Evolutionary conservation across 2,888 invertebrate species (phyloP).

Genomic region (Dasypogon diadema): DNA sequence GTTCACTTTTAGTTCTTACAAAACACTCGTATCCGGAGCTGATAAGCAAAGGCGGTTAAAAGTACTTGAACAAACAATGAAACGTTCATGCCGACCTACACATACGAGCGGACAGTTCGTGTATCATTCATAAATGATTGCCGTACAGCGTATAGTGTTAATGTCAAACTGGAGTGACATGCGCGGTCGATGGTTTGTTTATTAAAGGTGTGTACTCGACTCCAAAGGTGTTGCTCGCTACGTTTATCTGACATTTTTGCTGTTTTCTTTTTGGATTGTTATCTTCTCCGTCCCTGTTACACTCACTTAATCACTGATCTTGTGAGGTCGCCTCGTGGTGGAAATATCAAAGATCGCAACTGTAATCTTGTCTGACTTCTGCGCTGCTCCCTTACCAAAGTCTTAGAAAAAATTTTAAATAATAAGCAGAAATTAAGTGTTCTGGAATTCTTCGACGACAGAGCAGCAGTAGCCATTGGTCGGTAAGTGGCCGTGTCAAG

Average conservation of each 20-base stretch:
- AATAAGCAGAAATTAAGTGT: neutral
- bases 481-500: neutral
- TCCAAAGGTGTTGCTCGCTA: slow-evolving; percentile 40
- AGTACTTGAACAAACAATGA: slow-evolving; percentile 51
- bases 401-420: too few species aligned
- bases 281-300: slow-evolving; percentile 51
- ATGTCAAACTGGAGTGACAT: slow-evolving; percentile 60
- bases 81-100: slow-evolving; percentile 33
- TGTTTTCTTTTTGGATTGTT: slow-evolving; percentile 17
- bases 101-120: neutral
- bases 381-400: neutral
- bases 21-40: slow-evolving; percentile 53
- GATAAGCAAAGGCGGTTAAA: slow-evolving; percentile 52
- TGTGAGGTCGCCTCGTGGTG: slow-evolving; percentile 49
- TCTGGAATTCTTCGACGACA: too few species aligned
- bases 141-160: slow-evolving; percentile 37
- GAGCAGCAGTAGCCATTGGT: neutral
- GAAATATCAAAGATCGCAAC: slow-evolving; percentile 64
- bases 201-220: slow-evolving; percentile 59
- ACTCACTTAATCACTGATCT: slow-evolving; percentile 34
- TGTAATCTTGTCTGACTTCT: slow-evolving; percentile 59
- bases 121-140: slow-evolving; percentile 53
- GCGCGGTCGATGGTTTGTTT: slow-evolving; percentile 60
- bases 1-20: slow-evolving; percentile 11
- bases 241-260: slow-evolving; percentile 12